Base-by-base conservation (phyloP, 2,797 vertebrate species). In the Perodicticus potto region DNA sequence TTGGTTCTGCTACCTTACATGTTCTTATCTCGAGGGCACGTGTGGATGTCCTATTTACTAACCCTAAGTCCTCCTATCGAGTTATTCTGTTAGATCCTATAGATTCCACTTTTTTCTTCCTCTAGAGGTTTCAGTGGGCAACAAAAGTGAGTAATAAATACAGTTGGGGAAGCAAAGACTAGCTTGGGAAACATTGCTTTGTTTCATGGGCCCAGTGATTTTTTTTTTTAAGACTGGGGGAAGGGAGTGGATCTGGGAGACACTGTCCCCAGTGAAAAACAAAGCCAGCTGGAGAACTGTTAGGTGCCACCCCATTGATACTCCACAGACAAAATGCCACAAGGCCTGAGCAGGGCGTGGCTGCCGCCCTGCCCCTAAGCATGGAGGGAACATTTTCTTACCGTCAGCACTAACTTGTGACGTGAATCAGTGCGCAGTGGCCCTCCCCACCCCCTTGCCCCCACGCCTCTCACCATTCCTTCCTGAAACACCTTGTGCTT, bases 231-330 rank as follows among this genome's bases (percentile, higher is more conserved):
- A 59, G 13, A 67, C 11, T 20, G 49, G 49, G 13, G 49, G 49
- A 53, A 13, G 13, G 49, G 27, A 40, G 19, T 9, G 59, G 23
- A 89, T 49, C 29, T 57, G 17, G 7, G 76, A 80, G 4, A 32
- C 43, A 2, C 49, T 89, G 7, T 20, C 25, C 32, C 12, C 0
- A 3, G 11, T 37, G 55, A 73, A 85, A 8, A 19, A 72, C 23
- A 92, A 74, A 86, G 69, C 63, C 32, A 83, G 40, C 40, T 84
- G 27, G 40, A 86, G 43, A 95, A 74, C 63, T 86, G 22, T 40
- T n/a, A 29, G 29, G 40, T 85, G 43, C 59, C 43, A 67, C n/a
- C 23, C 23, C 32, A 27, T 14, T 6, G 14, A 76, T 57, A n/a
- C 69, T 69, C 61, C 37, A 63, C 34, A 80, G 32, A 45, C 25